Base-by-base conservation (phyloP, 2,797 vertebrate species). In the Spinibarbus caldwelli region DNA sequence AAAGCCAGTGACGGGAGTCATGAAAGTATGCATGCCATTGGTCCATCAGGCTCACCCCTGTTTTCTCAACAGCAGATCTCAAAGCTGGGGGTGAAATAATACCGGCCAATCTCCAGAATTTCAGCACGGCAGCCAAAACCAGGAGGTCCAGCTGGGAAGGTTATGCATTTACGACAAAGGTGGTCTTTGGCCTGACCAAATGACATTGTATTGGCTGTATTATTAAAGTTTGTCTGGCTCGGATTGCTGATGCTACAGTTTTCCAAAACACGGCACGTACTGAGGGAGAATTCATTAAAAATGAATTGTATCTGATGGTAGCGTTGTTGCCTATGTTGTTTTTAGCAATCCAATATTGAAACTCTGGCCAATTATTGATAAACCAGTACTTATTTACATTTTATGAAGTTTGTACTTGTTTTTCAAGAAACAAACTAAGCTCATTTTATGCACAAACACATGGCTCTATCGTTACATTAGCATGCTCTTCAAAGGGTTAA, bases 1-100 rank as follows among this genome's bases (percentile, higher is more conserved):
- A 91, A 92, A 86, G 11, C 49, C 87, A 83, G 91, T 77, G 87
- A 92, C 90, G 89, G 89, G 88, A 91, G 91, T 87, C 89, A 64
- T 87, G 87, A 82, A 85, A 88, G 85, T 83, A 90, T 90, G 88
- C 66, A 17, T 82, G 86, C 90, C 89, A 84, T 86, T 87, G 86
- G 75, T 87, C 86, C 87, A 90, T 88, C 80, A 81, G 77, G 72
- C 62, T 80, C 86, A 84, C 78, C 68, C 75, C 59, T 85, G 41
- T 43, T 62, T 80, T 88, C 57, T 79, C 80, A 85, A 71, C 72
- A 85, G 86, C 78, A 49, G 87, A 79, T 79, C 34, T 82, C 80
- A 10, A 72, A 86, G 87, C 86, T 82, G 83, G 79, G 90, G 88
- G 90, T 89, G 91, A 91, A 90, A 89, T 83, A 84, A 71, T 29